These are phyloP conservation scores for Chrysolina oricalcia DNA, from an alignment of 2,888 invertebrate species.

Conservation along the genomic window DNA sequence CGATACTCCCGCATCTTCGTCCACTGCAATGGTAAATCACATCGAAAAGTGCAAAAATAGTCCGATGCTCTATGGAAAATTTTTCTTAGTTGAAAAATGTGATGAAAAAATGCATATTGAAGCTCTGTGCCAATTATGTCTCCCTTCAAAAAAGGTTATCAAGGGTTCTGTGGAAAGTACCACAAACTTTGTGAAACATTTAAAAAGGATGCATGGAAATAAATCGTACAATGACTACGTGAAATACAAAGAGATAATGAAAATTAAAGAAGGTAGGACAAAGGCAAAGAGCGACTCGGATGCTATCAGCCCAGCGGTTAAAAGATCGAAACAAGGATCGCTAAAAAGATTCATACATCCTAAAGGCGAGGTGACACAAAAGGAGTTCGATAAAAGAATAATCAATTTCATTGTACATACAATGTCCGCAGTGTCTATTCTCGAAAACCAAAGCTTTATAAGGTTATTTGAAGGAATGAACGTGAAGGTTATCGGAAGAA, in stretches of 20 bases:
- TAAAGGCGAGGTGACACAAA: slow-evolving; percentile 9
- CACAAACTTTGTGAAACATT: slow-evolving; percentile 22
- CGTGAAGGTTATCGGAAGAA: not conserved
- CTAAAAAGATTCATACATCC: slow-evolving; percentile 13
- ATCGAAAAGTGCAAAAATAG: slow-evolving; percentile 35
- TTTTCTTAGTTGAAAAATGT: slow-evolving; percentile 36
- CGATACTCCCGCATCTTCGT: slow-evolving; percentile 20
- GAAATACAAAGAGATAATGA: slow-evolving; percentile 22
- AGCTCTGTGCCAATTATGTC: slow-evolving; percentile 19
- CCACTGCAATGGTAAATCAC: slow-evolving; percentile 31
- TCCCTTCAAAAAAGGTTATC: slow-evolving; percentile 9
- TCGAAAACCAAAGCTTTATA: not conserved
- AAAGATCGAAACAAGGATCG: slow-evolving; percentile 20
- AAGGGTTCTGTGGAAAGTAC: slow-evolving; percentile 14
- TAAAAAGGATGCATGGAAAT: slow-evolving; percentile 16
- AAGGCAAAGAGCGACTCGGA: slow-evolving; percentile 4
- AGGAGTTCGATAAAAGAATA: slow-evolving; percentile 15
- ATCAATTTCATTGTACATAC: slow-evolving; percentile 9
- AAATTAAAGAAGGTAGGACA: not conserved
- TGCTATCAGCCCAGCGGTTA: not conserved
- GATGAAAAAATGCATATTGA: slow-evolving; percentile 34
- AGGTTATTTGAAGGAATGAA: not conserved
- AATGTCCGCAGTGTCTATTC: slow-evolving; percentile 14
- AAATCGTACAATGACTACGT: slow-evolving; percentile 24
- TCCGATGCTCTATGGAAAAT: slow-evolving; percentile 41